These are phyloP conservation scores for Dromaius novaehollandiae DNA, from an alignment of 2,113 vertebrate species.

Conservation along the genomic window DNA sequence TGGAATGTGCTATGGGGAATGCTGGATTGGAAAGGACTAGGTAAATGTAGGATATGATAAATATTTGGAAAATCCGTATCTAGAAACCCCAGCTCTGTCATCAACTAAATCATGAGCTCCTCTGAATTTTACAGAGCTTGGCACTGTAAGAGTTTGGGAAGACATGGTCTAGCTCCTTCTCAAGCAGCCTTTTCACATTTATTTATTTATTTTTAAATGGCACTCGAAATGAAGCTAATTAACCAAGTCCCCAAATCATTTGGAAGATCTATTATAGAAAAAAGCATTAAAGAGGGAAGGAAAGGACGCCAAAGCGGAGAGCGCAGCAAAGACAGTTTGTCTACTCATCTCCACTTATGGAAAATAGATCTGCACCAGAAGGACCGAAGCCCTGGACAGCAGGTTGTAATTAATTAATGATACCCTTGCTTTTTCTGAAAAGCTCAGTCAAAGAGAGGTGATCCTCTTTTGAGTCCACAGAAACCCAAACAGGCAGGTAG, in stretches of 20 bases:
- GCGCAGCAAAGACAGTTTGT: neutral
- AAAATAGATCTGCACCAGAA: neutral
- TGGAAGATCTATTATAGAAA: neutral
- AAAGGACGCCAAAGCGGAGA: neutral
- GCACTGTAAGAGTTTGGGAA: neutral
- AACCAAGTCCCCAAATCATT: neutral
- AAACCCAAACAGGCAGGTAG: neutral
- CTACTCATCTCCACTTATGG: neutral
- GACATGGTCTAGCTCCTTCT: neutral
- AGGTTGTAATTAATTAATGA: neutral
- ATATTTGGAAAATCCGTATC: neutral
- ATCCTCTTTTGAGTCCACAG: neutral
- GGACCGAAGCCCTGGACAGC: neutral
- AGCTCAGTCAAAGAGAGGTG: neutral
- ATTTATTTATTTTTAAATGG: conserved; percentile 3
- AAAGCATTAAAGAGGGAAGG: neutral
- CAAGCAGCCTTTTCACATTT: neutral
- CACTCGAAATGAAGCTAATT: neutral
- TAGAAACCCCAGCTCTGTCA: neutral
- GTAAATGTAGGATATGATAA: neutral
- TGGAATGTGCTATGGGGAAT: neutral
- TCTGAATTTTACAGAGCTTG: neutral
- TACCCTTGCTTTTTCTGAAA: neutral
- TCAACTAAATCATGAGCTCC: neutral
- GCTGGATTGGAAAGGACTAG: neutral